Conservation (phyloP, 2,797 vertebrate species). For the Sciurus carolinensis region DNA sequence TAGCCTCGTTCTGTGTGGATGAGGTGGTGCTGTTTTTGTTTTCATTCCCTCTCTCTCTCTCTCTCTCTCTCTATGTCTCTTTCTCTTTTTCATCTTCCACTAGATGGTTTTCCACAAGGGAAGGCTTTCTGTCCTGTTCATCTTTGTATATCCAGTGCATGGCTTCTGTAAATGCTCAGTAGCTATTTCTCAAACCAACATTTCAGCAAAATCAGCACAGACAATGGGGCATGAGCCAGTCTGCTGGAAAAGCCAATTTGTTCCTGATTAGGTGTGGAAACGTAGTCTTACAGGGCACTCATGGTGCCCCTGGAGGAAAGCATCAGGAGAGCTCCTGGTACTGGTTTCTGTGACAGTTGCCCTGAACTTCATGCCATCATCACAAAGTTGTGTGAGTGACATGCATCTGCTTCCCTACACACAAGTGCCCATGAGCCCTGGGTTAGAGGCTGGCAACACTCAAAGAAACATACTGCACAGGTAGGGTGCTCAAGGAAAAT, state of each 20-base stretch:
- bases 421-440: not conserved
- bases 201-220: not conserved
- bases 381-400: not conserved
- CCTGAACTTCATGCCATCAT: rapidly evolving
- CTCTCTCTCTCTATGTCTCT: not conserved
- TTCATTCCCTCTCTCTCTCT: too few relatives aligned
- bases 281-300: not conserved
- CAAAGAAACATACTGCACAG: not conserved
- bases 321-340: not conserved
- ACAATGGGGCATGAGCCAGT: not conserved
- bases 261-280: not conserved
- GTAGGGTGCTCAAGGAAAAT: not conserved
- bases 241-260: not conserved
- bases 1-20: not conserved
- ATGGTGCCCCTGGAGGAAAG: not conserved
- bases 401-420: rapidly evolving
- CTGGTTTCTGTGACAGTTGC: not conserved
- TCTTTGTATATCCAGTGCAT: not conserved
- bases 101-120: not conserved
- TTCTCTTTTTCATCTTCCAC: not conserved
- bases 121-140: not conserved
- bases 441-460: rapidly evolving
- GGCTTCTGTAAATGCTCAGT: not conserved
- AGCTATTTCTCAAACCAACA: not conserved
- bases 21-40: not conserved